phyloP scores from a whole-genome alignment of 2,888 invertebrate genomes.

The Parnassius orleans region DNA sequence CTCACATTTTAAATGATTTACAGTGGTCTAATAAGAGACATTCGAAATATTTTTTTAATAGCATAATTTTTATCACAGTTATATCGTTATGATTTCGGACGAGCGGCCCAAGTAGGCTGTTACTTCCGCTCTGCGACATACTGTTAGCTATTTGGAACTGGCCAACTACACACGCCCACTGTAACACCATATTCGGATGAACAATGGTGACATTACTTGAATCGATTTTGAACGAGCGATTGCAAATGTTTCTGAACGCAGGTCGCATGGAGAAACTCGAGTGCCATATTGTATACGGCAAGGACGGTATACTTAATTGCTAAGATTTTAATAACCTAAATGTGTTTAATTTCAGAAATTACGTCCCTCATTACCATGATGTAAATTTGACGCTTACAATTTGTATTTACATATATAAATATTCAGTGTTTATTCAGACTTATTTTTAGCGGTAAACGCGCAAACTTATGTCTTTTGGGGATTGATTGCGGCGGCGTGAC shows the following conservation, averaged over 20 bases:
- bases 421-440: too few species aligned
- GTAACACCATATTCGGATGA: conserved; percentile 15
- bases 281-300: conserved; percentile 31
- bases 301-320: neutral
- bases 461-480: too few species aligned
- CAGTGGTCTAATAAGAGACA: neutral
- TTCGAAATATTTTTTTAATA: neutral
- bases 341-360: too few species aligned
- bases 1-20: neutral
- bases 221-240: conserved; percentile 20
- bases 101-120: conserved; percentile 26
- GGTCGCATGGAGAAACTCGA: conserved; percentile 33
- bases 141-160: conserved; percentile 27
- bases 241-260: conserved; percentile 3
- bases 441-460: too few species aligned
- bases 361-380: too few species aligned
- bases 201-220: conserved; percentile 24
- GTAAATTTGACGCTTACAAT: too few species aligned
- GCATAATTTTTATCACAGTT: conserved; percentile 20
- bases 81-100: conserved; percentile 26
- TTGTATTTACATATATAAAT: too few species aligned
- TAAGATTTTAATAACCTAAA: too few species aligned
- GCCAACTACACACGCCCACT: conserved; percentile 24
- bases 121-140: conserved; percentile 28
- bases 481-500: too few species aligned